phyloP scores from a whole-genome alignment of 2,113 vertebrate species.

The Cranoglanis bouderius region DNA sequence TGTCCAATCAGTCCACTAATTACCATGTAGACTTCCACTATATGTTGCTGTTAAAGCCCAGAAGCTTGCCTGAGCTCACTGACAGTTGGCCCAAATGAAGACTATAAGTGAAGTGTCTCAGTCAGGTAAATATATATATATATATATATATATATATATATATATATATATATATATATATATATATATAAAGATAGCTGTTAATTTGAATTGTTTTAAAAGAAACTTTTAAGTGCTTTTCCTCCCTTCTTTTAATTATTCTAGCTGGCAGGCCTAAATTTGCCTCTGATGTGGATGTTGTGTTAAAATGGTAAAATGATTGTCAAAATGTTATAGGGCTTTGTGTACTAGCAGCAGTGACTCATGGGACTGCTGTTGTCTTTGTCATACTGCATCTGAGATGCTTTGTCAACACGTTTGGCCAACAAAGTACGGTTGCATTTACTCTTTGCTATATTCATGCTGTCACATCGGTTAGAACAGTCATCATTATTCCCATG shows the following conservation, averaged over 20 bases:
- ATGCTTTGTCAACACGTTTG: conserved; percentile 44
- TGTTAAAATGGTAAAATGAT: not conserved
- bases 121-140: too few relatives aligned
- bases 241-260: not conserved
- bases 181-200: not conserved
- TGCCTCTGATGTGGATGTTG: not conserved
- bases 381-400: conserved; percentile 44
- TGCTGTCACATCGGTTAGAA: conserved; percentile 46
- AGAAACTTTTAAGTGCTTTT: not conserved
- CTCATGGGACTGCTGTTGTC: conserved; percentile 38
- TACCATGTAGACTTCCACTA: not conserved
- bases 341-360: conserved; percentile 58
- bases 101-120: not conserved
- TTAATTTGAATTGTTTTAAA: not conserved
- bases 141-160: not conserved
- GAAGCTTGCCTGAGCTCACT: not conserved
- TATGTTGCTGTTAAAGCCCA: not conserved
- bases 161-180: not conserved
- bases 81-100: not conserved
- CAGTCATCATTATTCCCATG: conserved; percentile 35
- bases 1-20: conserved; percentile 7
- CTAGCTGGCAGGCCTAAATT: not conserved
- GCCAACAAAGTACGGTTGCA: conserved; percentile 29
- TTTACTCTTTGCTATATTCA: conserved; percentile 42
- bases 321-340: conserved; percentile 60